These are phyloP conservation scores for Stramonita haemastoma DNA, from an alignment of 2,888 invertebrate species.

Conservation along the genomic window DNA sequence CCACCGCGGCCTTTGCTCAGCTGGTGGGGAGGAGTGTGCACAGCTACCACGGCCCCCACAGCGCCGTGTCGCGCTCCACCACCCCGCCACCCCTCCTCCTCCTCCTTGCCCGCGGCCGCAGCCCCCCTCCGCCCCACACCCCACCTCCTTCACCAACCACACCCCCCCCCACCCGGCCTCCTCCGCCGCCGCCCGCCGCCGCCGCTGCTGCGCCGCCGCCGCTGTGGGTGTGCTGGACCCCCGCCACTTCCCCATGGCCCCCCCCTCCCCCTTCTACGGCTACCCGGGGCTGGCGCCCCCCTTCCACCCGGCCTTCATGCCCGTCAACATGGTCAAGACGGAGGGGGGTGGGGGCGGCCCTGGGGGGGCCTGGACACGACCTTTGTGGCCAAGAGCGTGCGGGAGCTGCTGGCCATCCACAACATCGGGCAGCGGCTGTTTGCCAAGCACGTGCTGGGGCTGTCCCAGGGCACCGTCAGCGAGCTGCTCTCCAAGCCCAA, in stretches of 20 bases:
- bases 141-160: constrained; percentile 37
- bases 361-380: constrained; percentile 92
- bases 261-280: constrained; percentile 49
- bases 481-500: constrained; percentile 99
- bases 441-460: constrained; percentile 97
- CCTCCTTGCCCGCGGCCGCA: constrained; percentile 35
- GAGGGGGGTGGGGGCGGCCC: constrained; percentile 47
- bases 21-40: constrained; percentile 86
- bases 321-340: constrained; percentile 54
- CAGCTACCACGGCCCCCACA: constrained; percentile 82
- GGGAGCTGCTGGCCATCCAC: constrained; percentile 95
- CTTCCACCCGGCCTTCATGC: constrained; percentile 51
- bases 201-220: constrained; percentile 39
- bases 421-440: constrained; percentile 99
- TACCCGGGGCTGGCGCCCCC: constrained; percentile 47
- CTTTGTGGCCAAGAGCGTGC: constrained; percentile 91
- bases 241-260: constrained; percentile 47
- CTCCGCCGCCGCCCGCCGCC: constrained; percentile 32
- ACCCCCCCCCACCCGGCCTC: constrained; percentile 34
- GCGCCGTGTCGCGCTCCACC: constrained; percentile 37
- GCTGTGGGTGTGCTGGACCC: constrained; percentile 44
- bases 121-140: constrained; percentile 33
- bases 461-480: constrained; percentile 97
- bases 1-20: constrained; percentile 73
- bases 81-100: constrained; percentile 45